These are phyloP conservation scores for Epicauta chinensis DNA, from an alignment of 1,140 invertebrate species.

Conservation along the genomic window DNA sequence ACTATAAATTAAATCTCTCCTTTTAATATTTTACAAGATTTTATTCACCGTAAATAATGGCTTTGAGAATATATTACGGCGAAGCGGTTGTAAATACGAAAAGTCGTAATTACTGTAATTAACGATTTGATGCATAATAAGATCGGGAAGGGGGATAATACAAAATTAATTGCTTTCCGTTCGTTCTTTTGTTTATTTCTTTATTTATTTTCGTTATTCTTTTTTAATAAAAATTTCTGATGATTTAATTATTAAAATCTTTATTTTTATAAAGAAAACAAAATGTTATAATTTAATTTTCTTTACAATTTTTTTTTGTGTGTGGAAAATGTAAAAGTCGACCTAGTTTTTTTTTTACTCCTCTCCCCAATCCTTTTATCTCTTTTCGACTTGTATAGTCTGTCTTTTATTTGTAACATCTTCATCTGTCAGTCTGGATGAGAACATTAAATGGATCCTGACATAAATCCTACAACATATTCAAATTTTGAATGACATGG, in stretches of 20 bases:
- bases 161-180: slow-evolving; percentile 14
- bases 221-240: background rate
- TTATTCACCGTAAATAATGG: slow-evolving; percentile 13
- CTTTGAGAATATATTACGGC: slow-evolving; percentile 9
- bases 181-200: background rate
- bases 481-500: too few relatives aligned
- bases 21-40: slow-evolving; percentile 15
- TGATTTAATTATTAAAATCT: background rate
- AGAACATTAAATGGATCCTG: too few relatives aligned
- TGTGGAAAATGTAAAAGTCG: slow-evolving; percentile 2
- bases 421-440: too few relatives aligned
- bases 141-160: slow-evolving; percentile 12
- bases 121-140: slow-evolving; percentile 16
- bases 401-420: too few relatives aligned
- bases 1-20: slow-evolving; percentile 15
- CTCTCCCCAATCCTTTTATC: too few relatives aligned
- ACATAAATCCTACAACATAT: too few relatives aligned
- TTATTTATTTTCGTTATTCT: background rate
- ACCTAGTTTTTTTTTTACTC: slow-evolving; percentile 6
- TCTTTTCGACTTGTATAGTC: too few relatives aligned
- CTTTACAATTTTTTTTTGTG: background rate
- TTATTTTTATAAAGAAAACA: background rate
- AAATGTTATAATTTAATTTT: background rate
- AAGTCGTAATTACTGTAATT: slow-evolving; percentile 18
- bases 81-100: slow-evolving; percentile 12